Base-by-base conservation (phyloP, 2,113 vertebrate genomes). In the Larimichthys crocea region DNA sequence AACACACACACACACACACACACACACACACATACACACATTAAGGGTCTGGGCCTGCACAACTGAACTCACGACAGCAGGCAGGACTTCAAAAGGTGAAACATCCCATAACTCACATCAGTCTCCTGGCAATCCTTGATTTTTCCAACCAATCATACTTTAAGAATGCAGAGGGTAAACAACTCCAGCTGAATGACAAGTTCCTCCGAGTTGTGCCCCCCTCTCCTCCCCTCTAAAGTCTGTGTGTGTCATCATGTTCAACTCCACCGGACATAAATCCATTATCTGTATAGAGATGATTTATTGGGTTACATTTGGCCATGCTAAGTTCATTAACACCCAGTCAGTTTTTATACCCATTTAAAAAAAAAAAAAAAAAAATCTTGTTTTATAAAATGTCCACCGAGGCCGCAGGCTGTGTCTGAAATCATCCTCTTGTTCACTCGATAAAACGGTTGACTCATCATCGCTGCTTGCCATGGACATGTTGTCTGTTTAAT, bases 131-230 rank as follows among this genome's bases (percentile, higher is more conserved):
- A 90, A 73, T 71, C 55, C 73, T 57, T 73, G 71, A 79, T 75
- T 91, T 92, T 92, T 93, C 92, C 91, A 73, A 74, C 89, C 90
- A 90, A 91, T 94, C 91, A 93, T 84, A 86, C 89, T 83, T 59
- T 66, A 89, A 91, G 89, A 93, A 93, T 93, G 88, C 52, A 61
- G 46, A 75, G 71, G 74, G 82, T 90, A 94, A 94, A 93, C 92
- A 93, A 89, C 87, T 90, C 84, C 92, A 93, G 89, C 92, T 92
- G 92, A 94, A 90, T 91, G 93, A 93, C 89, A 93, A 86, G 72
- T 79, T 83, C 49, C 83, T 84, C 60, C 35, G 81, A 81, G 31
- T 49, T 65, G 62, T 75, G 68, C 31, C 31, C 31, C 31, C 31
- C 29, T 24, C 50, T 59, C 74, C 74, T 44, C 63, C 59, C 50